Percentiles rank a stretch among this genome's conserved stretches.
Evolutionary conservation across 2,797 vertebrate species (phyloP).

Genomic region (Microctenopoma lineatum): DNA sequence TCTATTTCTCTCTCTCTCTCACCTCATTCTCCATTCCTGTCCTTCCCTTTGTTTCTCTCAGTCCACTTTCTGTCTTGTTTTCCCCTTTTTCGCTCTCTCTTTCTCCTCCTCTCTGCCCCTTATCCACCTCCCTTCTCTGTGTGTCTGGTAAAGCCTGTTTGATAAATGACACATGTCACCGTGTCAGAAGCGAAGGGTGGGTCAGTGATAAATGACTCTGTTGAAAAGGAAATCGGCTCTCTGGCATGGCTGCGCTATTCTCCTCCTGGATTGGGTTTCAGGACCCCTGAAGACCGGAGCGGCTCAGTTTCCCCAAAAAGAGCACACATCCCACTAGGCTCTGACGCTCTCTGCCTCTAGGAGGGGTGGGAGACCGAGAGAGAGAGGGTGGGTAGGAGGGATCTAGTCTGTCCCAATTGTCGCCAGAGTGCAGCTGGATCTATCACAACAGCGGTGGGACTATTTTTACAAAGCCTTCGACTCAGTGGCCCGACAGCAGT

Average conservation of each 20-base stretch:
- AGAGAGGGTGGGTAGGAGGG: slow-evolving; percentile 60
- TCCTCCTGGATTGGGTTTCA: slow-evolving; percentile 96
- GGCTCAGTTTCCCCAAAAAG: slow-evolving; percentile 81
- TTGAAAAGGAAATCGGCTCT: slow-evolving; percentile 99
- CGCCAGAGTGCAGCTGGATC: slow-evolving; percentile 81
- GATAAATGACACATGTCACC: slow-evolving; percentile 99
- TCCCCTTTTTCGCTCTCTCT: slow-evolving; percentile 66
- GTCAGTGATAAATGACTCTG: slow-evolving; percentile 98
- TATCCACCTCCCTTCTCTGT: slow-evolving; percentile 67
- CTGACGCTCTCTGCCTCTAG: slow-evolving; percentile 70
- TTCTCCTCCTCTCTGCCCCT: slow-evolving; percentile 58
- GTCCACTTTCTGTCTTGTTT: slow-evolving; percentile 62
- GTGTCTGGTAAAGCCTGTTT: slow-evolving; percentile 91
- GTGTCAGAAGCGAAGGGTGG: slow-evolving; percentile 96
- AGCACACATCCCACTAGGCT: slow-evolving; percentile 82
- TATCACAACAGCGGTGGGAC: slow-evolving; percentile 82
- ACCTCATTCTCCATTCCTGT: slow-evolving; percentile 70
- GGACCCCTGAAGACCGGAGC: slow-evolving; percentile 87
- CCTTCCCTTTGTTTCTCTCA: slow-evolving; percentile 67
- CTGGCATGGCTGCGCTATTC: slow-evolving; percentile 93
- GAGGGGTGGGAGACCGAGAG: slow-evolving; percentile 54
- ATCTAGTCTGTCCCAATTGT: slow-evolving; percentile 81
- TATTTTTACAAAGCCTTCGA: slow-evolving; percentile 80
- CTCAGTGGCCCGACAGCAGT: slow-evolving; percentile 67
- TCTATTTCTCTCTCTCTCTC: slow-evolving; percentile 35